Evolutionary conservation across 2,797 vertebrate species (phyloP).

Genomic region (Tapirus indicus): DNA sequence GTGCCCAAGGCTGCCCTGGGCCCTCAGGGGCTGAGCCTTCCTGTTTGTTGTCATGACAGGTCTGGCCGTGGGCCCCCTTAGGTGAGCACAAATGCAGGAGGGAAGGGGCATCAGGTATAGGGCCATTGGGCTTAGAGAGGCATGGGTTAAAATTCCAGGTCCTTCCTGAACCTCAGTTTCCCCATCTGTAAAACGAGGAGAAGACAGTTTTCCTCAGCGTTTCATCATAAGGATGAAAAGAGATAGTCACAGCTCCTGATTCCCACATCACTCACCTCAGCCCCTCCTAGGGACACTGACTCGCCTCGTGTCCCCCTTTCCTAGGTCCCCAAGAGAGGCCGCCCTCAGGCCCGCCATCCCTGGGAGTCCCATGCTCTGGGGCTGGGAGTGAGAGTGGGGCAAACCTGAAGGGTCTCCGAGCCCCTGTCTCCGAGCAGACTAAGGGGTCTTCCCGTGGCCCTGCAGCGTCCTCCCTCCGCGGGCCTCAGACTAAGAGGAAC

Average conservation of each 20-base stretch:
- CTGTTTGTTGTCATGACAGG: neutral
- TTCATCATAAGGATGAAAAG: neutral
- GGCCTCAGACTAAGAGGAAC: too few species aligned
- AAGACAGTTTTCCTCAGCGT: neutral
- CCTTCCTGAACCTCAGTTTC: neutral
- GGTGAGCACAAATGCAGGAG: neutral
- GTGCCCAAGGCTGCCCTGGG: neutral
- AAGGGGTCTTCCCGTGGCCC: neutral
- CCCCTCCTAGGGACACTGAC: neutral
- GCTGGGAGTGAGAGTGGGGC: rapidly evolving
- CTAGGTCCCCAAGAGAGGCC: neutral
- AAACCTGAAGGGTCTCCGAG: neutral
- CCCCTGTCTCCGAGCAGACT: neutral
- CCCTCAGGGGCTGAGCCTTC: neutral
- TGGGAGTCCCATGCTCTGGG: neutral
- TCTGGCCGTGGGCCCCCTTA: rapidly evolving
- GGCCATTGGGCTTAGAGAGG: neutral
- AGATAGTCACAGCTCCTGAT: neutral
- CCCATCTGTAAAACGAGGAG: neutral
- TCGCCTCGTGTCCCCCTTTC: neutral
- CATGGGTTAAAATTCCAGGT: neutral
- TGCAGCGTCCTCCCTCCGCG: too few species aligned
- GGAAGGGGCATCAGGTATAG: neutral
- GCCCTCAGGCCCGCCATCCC: neutral
- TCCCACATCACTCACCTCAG: neutral